Evolutionary conservation across 2,888 invertebrate genomes (phyloP).

Genomic region (Folsomia manolachei): DNA sequence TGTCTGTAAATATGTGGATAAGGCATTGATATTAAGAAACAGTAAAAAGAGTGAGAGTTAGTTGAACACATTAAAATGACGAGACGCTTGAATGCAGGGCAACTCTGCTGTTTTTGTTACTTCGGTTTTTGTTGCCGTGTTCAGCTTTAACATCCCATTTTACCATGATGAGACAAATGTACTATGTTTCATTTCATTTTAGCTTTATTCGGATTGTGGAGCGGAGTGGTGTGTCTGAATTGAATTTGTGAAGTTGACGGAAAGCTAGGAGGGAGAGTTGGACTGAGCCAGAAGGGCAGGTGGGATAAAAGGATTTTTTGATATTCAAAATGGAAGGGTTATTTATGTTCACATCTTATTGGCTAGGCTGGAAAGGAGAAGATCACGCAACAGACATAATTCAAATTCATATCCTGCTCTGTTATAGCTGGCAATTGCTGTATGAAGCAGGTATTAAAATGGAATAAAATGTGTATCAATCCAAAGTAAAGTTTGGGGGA

Average conservation of each 20-base stretch:
- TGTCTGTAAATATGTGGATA: too few species aligned
- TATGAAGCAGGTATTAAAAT: background rate
- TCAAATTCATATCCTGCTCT: conserved; percentile 31
- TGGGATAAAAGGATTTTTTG: conserved; percentile 39
- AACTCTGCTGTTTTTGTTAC: too few species aligned
- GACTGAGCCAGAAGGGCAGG: conserved; percentile 23
- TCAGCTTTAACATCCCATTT: too few species aligned
- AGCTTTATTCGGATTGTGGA: background rate
- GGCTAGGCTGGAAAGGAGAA: conserved; percentile 46
- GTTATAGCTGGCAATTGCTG: background rate
- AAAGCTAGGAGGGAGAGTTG: background rate
- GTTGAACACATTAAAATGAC: too few species aligned
- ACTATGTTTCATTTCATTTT: background rate
- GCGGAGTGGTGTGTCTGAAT: background rate
- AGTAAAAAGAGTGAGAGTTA: too few species aligned
- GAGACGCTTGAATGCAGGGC: too few species aligned
- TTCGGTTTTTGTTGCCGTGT: too few species aligned
- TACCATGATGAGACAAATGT: too few species aligned
- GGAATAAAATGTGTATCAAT: background rate
- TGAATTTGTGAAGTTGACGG: background rate
- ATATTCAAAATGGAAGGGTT: conserved; percentile 51
- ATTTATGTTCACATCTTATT: conserved; percentile 50
- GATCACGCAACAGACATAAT: conserved; percentile 51
- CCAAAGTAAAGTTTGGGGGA: too few species aligned
- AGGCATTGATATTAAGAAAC: too few species aligned